Conservation (phyloP, 1,140 invertebrate genomes). For the Pseudomyrmex gracilis region DNA sequence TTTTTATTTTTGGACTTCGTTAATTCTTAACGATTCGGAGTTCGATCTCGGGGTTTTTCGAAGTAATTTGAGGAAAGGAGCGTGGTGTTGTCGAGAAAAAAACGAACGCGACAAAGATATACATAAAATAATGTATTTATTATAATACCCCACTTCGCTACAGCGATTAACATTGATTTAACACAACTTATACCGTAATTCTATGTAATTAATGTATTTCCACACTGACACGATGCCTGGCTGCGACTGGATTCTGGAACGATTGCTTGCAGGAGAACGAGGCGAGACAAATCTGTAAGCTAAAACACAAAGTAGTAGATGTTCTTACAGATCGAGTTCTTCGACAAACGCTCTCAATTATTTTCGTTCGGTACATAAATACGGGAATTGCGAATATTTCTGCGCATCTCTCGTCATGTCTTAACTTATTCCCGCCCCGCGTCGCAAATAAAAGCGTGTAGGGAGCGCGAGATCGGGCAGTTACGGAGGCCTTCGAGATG, state of each 20-base stretch:
- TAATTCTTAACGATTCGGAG: background rate
- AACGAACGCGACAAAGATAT: slow-evolving; percentile 28
- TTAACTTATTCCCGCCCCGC: slow-evolving; percentile 33
- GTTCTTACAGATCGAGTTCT: slow-evolving; percentile 37
- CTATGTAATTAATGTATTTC: slow-evolving; percentile 76
- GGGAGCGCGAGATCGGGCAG: slow-evolving; percentile 28
- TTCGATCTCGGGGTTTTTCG: background rate
- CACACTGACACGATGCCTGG: slow-evolving; percentile 74
- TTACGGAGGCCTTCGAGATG: slow-evolving; percentile 22
- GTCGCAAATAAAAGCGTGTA: slow-evolving; percentile 16
- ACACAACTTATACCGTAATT: slow-evolving; percentile 77
- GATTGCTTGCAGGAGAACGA: slow-evolving; percentile 73
- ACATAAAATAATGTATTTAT: slow-evolving; percentile 84
- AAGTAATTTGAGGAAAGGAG: background rate
- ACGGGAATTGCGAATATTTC: slow-evolving; percentile 6
- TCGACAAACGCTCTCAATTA: background rate
- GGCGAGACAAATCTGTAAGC: slow-evolving; percentile 74
- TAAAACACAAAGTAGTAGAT: slow-evolving; percentile 72
- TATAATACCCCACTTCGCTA: slow-evolving; percentile 82
- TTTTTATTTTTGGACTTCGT: background rate
- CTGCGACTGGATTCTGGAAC: slow-evolving; percentile 72
- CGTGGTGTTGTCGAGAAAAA: too few species aligned
- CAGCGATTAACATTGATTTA: slow-evolving; percentile 82
- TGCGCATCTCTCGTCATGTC: background rate
- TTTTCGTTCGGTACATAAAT: background rate